These are phyloP conservation scores for Varecia variegata DNA, from an alignment of 2,797 vertebrate species.

Conservation along the genomic window DNA sequence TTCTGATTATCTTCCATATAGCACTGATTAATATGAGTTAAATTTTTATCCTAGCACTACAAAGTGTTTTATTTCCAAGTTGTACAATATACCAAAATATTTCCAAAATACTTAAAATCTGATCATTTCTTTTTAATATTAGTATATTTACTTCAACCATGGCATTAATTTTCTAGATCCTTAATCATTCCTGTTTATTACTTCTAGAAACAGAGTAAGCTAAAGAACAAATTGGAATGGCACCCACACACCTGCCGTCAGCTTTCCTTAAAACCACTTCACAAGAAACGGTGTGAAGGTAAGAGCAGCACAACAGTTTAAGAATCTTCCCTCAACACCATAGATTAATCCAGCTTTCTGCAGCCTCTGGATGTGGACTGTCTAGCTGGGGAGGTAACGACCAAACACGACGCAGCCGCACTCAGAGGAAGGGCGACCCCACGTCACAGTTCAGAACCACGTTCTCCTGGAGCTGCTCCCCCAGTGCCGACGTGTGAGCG, in stretches of 20 bases:
- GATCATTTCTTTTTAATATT: background rate
- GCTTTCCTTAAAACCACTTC: background rate
- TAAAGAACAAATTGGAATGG: background rate
- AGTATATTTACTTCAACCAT: background rate
- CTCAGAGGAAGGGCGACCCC: conserved; percentile 66
- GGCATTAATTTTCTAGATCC: background rate
- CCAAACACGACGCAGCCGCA: background rate
- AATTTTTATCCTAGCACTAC: too few species aligned
- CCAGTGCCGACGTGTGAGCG: conserved; percentile 82
- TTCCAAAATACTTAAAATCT: background rate
- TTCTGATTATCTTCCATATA: background rate
- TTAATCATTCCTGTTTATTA: background rate
- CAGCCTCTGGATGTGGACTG: background rate
- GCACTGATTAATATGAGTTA: fast-evolving
- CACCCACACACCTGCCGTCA: background rate
- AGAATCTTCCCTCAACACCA: background rate
- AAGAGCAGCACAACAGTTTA: background rate
- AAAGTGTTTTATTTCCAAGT: background rate
- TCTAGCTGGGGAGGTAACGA: background rate
- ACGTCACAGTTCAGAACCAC: conserved; percentile 66
- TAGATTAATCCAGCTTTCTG: background rate
- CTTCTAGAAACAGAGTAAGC: background rate
- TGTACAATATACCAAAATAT: background rate
- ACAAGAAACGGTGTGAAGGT: background rate
- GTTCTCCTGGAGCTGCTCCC: conserved; percentile 81